These are phyloP conservation scores for Beris chalybata DNA, from an alignment of 2,888 invertebrate genomes.

Conservation along the genomic window DNA sequence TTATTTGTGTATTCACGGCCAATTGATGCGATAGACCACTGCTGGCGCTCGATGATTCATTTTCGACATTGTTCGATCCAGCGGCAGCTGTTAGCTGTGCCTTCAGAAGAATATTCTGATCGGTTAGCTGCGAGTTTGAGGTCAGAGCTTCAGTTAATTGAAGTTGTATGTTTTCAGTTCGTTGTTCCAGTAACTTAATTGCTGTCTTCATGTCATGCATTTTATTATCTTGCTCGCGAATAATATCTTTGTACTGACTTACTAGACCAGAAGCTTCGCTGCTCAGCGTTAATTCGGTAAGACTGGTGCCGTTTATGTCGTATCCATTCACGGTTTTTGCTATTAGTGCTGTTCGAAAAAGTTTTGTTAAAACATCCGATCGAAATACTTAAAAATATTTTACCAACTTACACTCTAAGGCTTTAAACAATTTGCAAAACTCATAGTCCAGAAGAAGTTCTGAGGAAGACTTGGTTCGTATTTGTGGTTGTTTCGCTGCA, in stretches of 20 bases:
- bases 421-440: conserved; percentile 90
- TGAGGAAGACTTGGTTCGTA: conserved; percentile 70
- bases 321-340: conserved; percentile 59
- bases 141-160: conserved; percentile 69
- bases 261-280: conserved; percentile 54
- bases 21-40: conserved; percentile 17
- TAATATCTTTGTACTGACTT: conserved; percentile 83
- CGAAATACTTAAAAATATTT: neutral
- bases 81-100: conserved; percentile 64
- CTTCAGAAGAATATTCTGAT: conserved; percentile 84
- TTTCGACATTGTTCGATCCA: conserved; percentile 40
- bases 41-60: conserved; percentile 14
- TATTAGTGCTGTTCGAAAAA: conserved; percentile 54
- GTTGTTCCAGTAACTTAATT: conserved; percentile 45
- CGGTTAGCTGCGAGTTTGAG: conserved; percentile 75
- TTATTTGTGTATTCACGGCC: conserved; percentile 40
- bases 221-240: conserved; percentile 83
- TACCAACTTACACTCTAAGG: conserved; percentile 64
- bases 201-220: conserved; percentile 55
- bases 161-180: conserved; percentile 49
- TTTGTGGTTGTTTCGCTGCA: conserved; percentile 92
- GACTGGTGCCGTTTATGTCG: conserved; percentile 57
- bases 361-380: neutral
- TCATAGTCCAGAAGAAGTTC: conserved; percentile 92
- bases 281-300: conserved; percentile 58